Conservation (phyloP, 2,888 invertebrate genomes). For the Cerceris ruficornis region DNA sequence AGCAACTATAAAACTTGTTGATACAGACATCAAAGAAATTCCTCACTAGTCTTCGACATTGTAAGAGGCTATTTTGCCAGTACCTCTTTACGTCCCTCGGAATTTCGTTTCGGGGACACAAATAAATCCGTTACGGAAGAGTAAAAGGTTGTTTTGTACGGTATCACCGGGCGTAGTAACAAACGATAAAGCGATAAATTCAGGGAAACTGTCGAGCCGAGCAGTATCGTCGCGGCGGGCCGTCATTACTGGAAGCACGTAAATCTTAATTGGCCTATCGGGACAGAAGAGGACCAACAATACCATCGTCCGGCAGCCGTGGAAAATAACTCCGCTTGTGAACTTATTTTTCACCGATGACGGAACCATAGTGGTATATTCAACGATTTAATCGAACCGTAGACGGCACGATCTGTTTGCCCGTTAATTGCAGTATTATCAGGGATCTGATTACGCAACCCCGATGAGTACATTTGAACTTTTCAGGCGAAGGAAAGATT, state of each 20-base stretch:
- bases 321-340: slow-evolving; percentile 27
- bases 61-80: not conserved
- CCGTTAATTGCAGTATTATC: slow-evolving; percentile 23
- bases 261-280: slow-evolving; percentile 63
- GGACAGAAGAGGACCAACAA: not conserved
- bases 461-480: not conserved
- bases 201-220: slow-evolving; percentile 41
- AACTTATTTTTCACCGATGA: slow-evolving; percentile 28
- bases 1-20: too few species aligned
- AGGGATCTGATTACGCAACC: slow-evolving; percentile 1
- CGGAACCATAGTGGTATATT: not conserved
- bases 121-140: slow-evolving; percentile 53
- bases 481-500: slow-evolving; percentile 16
- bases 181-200: slow-evolving; percentile 64
- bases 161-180: slow-evolving; percentile 32
- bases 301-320: slow-evolving; percentile 15
- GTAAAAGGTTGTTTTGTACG: slow-evolving; percentile 20
- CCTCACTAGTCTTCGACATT: not conserved
- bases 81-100: slow-evolving; percentile 26
- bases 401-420: not conserved
- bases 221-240: slow-evolving; percentile 39
- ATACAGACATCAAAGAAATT: too few species aligned
- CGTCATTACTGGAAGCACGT: slow-evolving; percentile 55
- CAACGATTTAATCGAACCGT: slow-evolving; percentile 36
- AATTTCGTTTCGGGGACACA: slow-evolving; percentile 34